Base-by-base conservation (phyloP, 2,113 vertebrate species). In the Pipra filicauda region DNA sequence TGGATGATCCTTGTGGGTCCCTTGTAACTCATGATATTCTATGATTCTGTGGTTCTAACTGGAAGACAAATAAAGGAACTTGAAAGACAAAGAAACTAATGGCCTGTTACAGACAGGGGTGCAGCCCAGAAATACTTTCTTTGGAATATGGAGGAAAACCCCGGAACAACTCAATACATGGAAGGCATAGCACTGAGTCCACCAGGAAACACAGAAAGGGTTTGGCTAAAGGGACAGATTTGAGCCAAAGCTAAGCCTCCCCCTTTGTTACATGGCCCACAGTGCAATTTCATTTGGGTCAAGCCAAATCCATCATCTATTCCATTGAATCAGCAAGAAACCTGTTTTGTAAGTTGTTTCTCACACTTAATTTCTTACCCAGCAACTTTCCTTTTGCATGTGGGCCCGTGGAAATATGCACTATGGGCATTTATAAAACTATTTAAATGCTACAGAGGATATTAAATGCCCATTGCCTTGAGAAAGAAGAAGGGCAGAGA, bases 1-100 rank as follows among this genome's bases (percentile, higher is more conserved):
- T 61, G 0, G 0, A 6, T 12, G 39, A 22, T 26, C 46, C 20
- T 1, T n/a, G n/a, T 1, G 3, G 16, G 30, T 41, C 21, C 9
- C 46, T 61, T 76, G 55, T 39, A 12, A 5, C 17, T 55, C 5
- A 41, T 14, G 16, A 21, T 5, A 5, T 30, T 69, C 46, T 46
- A 30, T 15, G 16, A n/a, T 18, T 30, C 61, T 64, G 12, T 41
- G 41, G 22, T 65, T 41, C 9, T 31, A 48, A 54, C 15, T 11
- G 77, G 59, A 31, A 86, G 44, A 58, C 8, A 35, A 48, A 33
- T 43, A 31, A 54, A 62, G 57, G n/a, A 61, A 64, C 41, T 9
- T 43, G 37, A 26, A 55, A 35, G 33, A 57, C 20, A 41, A 69
- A 78, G 64, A 57, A 74, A 35, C 9, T 1, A n/a, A 51, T 17